Evolutionary conservation across 2,797 vertebrate species (phyloP).

Genomic region (Vespertilio murinus): DNA sequence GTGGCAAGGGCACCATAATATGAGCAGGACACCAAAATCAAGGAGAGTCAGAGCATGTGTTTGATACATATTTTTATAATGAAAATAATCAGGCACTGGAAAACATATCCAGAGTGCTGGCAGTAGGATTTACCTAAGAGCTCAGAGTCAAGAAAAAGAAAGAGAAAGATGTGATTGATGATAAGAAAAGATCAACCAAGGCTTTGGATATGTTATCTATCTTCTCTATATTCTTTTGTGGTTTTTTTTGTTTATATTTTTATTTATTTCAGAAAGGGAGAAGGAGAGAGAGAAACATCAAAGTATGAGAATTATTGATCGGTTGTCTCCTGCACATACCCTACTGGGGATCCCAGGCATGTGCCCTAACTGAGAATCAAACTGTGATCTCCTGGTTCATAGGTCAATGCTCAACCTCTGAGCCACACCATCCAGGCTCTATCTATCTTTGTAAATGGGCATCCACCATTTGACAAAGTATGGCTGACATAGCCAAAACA

Average conservation of each 20-base stretch:
- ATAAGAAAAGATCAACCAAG: fast-evolving
- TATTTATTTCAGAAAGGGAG: too few species aligned
- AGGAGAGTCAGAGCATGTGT: not conserved
- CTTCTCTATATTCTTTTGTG: too few species aligned
- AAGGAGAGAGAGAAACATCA: too few species aligned
- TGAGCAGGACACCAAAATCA: not conserved
- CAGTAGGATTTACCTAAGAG: not conserved
- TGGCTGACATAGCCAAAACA: not conserved
- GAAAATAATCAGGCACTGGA: not conserved
- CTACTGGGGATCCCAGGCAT: too few species aligned
- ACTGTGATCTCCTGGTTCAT: too few species aligned
- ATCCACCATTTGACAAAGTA: not conserved
- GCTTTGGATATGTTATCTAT: not conserved
- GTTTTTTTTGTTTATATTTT: too few species aligned
- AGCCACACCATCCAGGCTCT: too few species aligned
- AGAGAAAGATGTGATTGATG: not conserved
- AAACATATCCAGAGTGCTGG: not conserved
- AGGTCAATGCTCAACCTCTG: too few species aligned
- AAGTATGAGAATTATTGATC: too few species aligned
- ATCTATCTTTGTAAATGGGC: not conserved
- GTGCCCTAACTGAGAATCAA: too few species aligned
- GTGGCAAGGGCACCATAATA: not conserved
- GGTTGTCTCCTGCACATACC: too few species aligned
- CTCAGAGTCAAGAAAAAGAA: not conserved
- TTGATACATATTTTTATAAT: not conserved